Base-by-base conservation (phyloP, 2,797 vertebrate species). In the Chelonia mydas region DNA sequence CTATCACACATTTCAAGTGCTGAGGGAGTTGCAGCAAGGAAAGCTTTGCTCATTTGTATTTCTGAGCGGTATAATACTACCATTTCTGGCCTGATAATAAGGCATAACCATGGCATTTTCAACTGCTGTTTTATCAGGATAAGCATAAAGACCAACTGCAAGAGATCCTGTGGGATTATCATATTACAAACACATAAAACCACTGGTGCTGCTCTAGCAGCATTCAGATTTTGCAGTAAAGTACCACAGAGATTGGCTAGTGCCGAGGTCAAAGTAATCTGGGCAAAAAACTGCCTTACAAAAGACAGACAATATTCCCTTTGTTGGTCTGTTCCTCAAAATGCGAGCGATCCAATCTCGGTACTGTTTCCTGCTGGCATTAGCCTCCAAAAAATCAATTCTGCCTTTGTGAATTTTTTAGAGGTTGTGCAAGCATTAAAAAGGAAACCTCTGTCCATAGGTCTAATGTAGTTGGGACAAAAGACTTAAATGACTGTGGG, bases 381-480 rank as follows among this genome's bases (percentile, higher is more conserved):
- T 94, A 91, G 93, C 96, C 94, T 93, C 87, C 93, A 84, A 86
- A 89, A 88, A 97, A 97, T 98, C 98, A 98, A 98, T 98, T 96
- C 95, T 31, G 95, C 83, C 97, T 98, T 98, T 98, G 98, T 98
- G 95, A 97, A 98, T 97, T 98, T 97, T 97, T 98, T 96, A 97
- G 95, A 95, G 98, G 94, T 98, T 92, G 81, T 97, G 97, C 96
- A 97, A 95, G 97, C 87, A 95, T 97, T 96, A 96, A 97, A 92
- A 96, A 96, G 94, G 96, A 96, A 97, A 97, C 92, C 55, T 45
- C 87, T 90, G 91, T 98, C 97, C 98, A 98, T 97, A 90, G 96
- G 92, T 95, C 94, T 97, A 97, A 98, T 98, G 97, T 98, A 96
- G 87, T 94, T 94, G 85, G 90, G 96, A 98, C 98, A 98, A 98